Evolutionary conservation across 1,140 invertebrate genomes (phyloP), one percentile per base, ranked within the genome.

Genomic region (Patella vulgata): DNA sequence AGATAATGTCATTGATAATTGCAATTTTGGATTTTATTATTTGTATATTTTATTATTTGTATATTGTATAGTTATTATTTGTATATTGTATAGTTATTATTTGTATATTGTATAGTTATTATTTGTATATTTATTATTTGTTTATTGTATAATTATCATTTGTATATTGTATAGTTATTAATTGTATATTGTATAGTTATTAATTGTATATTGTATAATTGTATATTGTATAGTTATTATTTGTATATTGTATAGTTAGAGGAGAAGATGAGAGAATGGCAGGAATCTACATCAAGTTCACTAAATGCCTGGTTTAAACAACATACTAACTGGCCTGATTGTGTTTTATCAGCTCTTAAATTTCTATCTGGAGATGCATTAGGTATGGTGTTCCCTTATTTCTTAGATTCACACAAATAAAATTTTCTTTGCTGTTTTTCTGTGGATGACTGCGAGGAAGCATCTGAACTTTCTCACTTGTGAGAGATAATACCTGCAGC

Each of bases 281-380:
- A 93, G 77, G 87, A 89, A 30, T 92, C 91, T 2, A 90, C 92
- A 2, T 91, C 92, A 55, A 91, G 90, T 21, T 89, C 91, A 2
- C 85, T 93, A 1, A 94, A 94, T 78, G 90, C 91, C 58, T 97
- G 94, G 94, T 89, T 81, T 25, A 85, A 88, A 30, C 86, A 88
- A 28, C 79, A 84, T 8, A 87, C 90, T 47, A 92, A 92, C 68
- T 96, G 94, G 93, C 88, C 91, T 19, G 87, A 88, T 3, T 86
- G 92, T 60, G 87, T 97, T 19, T 88, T 90, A 36, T 90, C 92
- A 6, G 93, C 93, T 2, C 85, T 97, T 12, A 91, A 91, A 62
- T 97, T 96, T 81, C 84, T 97, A 19, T 90, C 93, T 19, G 95
- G 95, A 3, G 93, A 96, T 78, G 90, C 91, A 69, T 86, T 89